Percentiles rank a stretch among this genome's conserved stretches.
phyloP scores from a whole-genome alignment of 2,888 invertebrate species.

The Pegoplata infirma region DNA sequence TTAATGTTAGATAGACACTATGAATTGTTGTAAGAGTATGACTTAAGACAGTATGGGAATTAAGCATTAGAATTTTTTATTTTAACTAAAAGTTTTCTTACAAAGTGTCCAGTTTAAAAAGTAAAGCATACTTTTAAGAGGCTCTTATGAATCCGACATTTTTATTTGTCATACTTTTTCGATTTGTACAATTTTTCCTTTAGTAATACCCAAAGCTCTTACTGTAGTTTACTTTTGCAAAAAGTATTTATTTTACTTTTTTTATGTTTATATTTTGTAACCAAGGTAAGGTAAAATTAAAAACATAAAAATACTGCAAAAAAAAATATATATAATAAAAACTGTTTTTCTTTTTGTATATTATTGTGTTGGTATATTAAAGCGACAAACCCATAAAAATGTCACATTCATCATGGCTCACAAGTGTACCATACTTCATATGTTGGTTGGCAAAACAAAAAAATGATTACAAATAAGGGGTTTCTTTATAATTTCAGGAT shows the following conservation, averaged over 20 bases:
- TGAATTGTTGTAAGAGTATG: too few species aligned
- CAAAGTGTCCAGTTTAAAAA: too few species aligned
- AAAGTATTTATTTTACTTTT: too few species aligned
- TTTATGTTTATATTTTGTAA: background rate
- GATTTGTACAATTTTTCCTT: too few species aligned
- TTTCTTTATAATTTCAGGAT: background rate
- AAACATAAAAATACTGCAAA: constrained; percentile 2
- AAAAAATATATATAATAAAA: background rate
- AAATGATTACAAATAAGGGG: background rate
- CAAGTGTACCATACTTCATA: constrained; percentile 42
- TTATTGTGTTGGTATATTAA: constrained; percentile 5
- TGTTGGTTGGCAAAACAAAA: background rate
- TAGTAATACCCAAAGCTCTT: too few species aligned
- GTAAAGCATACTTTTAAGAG: too few species aligned
- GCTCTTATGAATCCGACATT: too few species aligned
- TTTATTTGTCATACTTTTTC: too few species aligned
- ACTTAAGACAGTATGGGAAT: too few species aligned
- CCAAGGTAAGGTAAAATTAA: constrained; percentile 17
- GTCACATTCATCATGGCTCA: constrained; percentile 63
- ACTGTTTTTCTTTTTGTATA: background rate
- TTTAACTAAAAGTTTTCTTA: too few species aligned
- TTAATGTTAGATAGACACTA: background rate
- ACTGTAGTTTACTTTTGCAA: too few species aligned
- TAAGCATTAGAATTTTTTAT: too few species aligned
- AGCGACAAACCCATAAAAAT: constrained; percentile 64